A percentile compares a stretch with the other conserved stretches of the same genome.
Conservation (phyloP, 2,113 vertebrate genomes). For the Dromas ardeola region DNA sequence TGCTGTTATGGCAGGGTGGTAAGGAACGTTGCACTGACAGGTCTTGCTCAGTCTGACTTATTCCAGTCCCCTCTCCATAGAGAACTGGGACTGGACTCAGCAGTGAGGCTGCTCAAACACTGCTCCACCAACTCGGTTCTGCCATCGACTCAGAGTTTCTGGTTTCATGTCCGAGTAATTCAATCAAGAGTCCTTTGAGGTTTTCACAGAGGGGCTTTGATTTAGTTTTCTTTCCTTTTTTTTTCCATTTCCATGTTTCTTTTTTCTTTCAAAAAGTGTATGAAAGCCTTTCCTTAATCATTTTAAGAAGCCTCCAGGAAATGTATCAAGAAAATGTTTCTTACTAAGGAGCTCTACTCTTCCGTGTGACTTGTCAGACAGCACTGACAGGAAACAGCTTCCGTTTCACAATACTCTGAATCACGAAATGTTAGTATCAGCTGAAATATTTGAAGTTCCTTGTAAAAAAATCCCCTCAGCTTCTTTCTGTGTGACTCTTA, state of each 20-base stretch:
- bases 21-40: not conserved
- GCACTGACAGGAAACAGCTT: not conserved
- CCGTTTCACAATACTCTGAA: not conserved
- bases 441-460: not conserved
- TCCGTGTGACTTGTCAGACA: not conserved
- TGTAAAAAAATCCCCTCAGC: not conserved
- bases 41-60: not conserved
- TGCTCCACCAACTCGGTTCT: not conserved
- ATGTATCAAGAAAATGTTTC: not conserved
- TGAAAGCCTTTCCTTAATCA: not conserved
- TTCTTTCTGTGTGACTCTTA: not conserved
- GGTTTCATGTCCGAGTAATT: not conserved
- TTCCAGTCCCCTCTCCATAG: not conserved
- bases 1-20: not conserved
- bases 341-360: not conserved
- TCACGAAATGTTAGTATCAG: not conserved
- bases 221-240: not conserved
- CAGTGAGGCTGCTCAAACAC: not conserved
- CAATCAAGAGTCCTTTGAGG: not conserved
- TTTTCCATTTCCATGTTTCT: not conserved
- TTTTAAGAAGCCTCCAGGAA: not conserved
- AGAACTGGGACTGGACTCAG: not conserved
- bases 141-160: not conserved
- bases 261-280: not conserved
- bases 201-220: not conserved